These are phyloP conservation scores for Zeus faber DNA, from an alignment of 2,113 vertebrate species.

Conservation along the genomic window DNA sequence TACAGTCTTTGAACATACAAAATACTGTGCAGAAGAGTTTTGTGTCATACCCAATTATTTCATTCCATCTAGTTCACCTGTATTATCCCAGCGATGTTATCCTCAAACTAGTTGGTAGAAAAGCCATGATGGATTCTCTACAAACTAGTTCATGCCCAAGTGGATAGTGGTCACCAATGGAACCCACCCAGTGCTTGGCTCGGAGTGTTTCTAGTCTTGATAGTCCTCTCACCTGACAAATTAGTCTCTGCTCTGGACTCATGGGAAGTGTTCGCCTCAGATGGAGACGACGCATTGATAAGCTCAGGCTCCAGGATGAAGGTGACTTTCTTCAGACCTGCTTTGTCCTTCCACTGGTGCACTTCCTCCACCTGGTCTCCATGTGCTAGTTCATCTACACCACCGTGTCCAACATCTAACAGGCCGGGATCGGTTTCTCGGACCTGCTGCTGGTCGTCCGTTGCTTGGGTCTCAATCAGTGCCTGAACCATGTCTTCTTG, in stretches of 20 bases:
- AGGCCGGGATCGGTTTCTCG: background rate
- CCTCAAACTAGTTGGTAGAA: too few species aligned
- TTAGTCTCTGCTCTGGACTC: slow-evolving; percentile 25
- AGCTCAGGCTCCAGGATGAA: slow-evolving; percentile 58
- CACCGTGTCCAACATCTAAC: background rate
- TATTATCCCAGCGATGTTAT: too few species aligned
- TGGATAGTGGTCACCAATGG: too few species aligned
- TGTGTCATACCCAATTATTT: too few species aligned
- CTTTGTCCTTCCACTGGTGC: slow-evolving; percentile 3
- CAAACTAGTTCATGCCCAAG: too few species aligned
- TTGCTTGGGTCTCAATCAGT: background rate
- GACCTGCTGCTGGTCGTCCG: background rate
- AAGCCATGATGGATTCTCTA: too few species aligned
- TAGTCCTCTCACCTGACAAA: slow-evolving; percentile 52
- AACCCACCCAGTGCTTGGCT: too few species aligned
- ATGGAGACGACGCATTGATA: slow-evolving; percentile 24
- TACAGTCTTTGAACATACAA: too few species aligned
- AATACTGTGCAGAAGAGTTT: too few species aligned
- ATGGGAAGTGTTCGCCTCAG: slow-evolving; percentile 29
- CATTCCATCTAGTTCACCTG: too few species aligned
- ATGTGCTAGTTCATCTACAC: too few species aligned
- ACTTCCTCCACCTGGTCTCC: background rate
- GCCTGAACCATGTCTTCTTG: background rate
- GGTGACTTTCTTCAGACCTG: slow-evolving; percentile 49
- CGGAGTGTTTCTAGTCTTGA: background rate